Evolutionary conservation across 2,113 vertebrate genomes (phyloP), one percentile per base, ranked within the genome.

Genomic region (Athene cunicularia): DNA sequence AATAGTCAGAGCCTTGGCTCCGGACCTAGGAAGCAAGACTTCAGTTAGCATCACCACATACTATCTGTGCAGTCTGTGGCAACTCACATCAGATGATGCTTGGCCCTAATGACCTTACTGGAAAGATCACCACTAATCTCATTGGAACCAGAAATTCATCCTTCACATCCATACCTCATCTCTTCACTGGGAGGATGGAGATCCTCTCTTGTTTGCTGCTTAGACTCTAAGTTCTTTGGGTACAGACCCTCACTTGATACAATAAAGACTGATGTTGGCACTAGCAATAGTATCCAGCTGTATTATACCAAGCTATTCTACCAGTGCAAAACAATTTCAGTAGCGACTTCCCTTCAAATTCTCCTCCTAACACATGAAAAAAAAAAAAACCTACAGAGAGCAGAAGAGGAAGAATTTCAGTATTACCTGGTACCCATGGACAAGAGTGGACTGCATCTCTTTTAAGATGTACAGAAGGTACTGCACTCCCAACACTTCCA

Each of bases 381-480:
- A 55, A 35, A 64, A 53, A 55, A 60, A 21, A 14, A 15, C 20
- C 11, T 72, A 59, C 4, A 56, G 45, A 90, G 49, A 88, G 21
- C 17, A 90, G 60, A 71, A 84, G 56, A 74, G 13, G 27, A 82
- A 84, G 49, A 81, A 68, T 53, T 47, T 74, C 55, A 47, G 19
- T 58, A 67, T 96, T 97, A 99, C 99, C 99, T 99, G 99, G 92
- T 99, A 99, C 12, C 99, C 99, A 72, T 99, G 99, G 67, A 99
- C 97, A 11, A 99, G 99, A 1, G 98, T 94, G 2, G 98, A 97
- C 77, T 99, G 98, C 98, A 99, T 99, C 94, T 99, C 99, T 94
- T 98, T 99, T 72, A 99, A 98, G 86, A 99, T 83, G 73, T 99
- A 99, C 18, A 99, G 98, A 63, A 99, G 97, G 81, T 99, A 99